Conservation (phyloP, 2,113 vertebrate genomes). For the Entomyzon cyanotis region DNA sequence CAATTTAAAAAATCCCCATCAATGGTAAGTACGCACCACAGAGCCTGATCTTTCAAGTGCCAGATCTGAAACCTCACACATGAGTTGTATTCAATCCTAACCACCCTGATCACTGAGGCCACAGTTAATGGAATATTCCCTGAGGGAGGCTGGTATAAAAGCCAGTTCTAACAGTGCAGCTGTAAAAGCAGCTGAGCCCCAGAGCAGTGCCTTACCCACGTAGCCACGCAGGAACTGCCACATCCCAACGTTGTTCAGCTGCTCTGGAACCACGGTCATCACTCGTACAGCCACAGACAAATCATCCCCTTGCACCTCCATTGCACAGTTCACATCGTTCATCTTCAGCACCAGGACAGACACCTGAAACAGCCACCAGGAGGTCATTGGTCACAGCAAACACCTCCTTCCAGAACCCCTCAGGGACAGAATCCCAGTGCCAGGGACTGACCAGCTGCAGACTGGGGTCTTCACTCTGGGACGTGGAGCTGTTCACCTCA, state of each 20-base stretch:
- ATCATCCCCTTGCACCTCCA: conserved; percentile 85
- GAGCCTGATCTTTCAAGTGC: neutral
- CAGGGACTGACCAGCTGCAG: conserved; percentile 80
- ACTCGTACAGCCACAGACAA: conserved; percentile 82
- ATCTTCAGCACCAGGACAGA: conserved; percentile 86
- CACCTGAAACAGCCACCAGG: conserved; percentile 73
- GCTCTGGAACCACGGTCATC: conserved; percentile 76
- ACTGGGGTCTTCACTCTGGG: conserved; percentile 82
- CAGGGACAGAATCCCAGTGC: neutral
- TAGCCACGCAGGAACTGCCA: conserved; percentile 80
- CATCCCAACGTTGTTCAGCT: conserved; percentile 82
- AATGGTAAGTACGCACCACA: neutral
- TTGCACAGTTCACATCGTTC: conserved; percentile 75
- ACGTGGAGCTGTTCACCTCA: conserved; percentile 85
- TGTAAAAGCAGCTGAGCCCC: neutral
- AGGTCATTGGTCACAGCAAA: neutral
- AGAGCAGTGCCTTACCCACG: conserved; percentile 67
- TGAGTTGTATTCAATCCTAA: neutral
- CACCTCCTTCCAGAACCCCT: neutral
- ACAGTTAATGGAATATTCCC: neutral
- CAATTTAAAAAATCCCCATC: neutral
- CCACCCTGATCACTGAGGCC: neutral
- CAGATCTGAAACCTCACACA: neutral
- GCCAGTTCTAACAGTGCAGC: neutral
- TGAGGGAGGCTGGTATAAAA: neutral